Evolutionary conservation across 2,888 invertebrate genomes (phyloP), one percentile per base, ranked within the genome.

Genomic region (Timema cristinae): DNA sequence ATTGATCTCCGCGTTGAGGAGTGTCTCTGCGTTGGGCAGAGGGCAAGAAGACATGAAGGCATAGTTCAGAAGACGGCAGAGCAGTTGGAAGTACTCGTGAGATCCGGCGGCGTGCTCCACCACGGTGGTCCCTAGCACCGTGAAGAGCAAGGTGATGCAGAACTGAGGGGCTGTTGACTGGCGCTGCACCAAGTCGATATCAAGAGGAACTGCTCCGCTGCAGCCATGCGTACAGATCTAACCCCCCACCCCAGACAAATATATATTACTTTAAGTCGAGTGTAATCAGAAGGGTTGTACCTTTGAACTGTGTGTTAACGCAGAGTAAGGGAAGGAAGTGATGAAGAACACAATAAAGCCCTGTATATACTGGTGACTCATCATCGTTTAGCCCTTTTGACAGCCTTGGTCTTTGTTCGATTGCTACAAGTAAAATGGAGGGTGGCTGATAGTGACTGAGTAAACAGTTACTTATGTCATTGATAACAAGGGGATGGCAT

Each of bases 141-240:
- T 89, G 78, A 91, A 90, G 61, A 91, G 83, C 50, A 90, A 83
- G 49, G 88, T 87, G 75, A 90, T 88, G 74, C 90, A 88, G 78
- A 88, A 86, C 76, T 88, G 85, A 90, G 81, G 7, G 90, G 87
- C 73, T 86, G 82, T 67, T 83, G 86, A 79, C 79, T 88, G 82
- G 79, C 86, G 76, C 89, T 90, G 79, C 92, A 92, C 85, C 91
- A 92, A 54, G 92, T 93, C 75, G 93, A 92, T 84, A 94, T 92
- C 74, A 91, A 86, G 75, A 92, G 86, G 81, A 95, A 88, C 82
- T 95, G 94, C 81, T 95, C 95, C 7, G 91, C 91, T 71, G 94
- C 93, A 66, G 91, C 89, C 71, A 90, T 86, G 75, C 94, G 86
- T 72, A 94, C 87, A 80, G 90, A 80, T 69, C 82, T 82, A 75